Conservation (phyloP, 2,113 vertebrate species). For the Proterorhinus semilunaris region DNA sequence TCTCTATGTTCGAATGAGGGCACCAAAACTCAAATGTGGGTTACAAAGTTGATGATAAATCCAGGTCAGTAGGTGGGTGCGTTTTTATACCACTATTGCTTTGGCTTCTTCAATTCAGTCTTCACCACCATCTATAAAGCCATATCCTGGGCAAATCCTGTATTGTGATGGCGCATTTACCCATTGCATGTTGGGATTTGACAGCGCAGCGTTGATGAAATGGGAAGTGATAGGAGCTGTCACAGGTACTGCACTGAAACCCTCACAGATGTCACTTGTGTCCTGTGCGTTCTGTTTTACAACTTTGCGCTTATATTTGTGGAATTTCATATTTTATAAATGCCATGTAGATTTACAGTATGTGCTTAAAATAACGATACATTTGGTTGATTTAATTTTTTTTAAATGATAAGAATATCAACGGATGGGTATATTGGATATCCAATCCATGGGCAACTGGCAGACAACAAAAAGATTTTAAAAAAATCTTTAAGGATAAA, state of each 20-base stretch:
- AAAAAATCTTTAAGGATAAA: too few relatives aligned
- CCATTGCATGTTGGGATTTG: constrained; percentile 48
- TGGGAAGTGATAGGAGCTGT: constrained; percentile 61
- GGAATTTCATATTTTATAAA: constrained; percentile 9
- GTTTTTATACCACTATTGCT: constrained; percentile 14
- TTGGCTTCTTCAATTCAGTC: constrained; percentile 4
- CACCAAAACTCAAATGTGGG: constrained; percentile 45
- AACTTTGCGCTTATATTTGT: constrained; percentile 8
- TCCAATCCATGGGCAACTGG: not conserved
- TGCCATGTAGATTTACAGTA: not conserved
- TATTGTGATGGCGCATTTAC: constrained; percentile 41
- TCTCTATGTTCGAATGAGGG: not conserved
- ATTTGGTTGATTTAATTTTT: not conserved
- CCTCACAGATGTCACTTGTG: constrained; percentile 31
- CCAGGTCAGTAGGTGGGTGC: constrained; percentile 36
- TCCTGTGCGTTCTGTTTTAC: constrained; percentile 30
- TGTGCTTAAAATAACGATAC: constrained; percentile 16
- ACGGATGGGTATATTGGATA: not conserved
- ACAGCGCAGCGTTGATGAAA: constrained; percentile 57
- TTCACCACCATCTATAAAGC: not conserved
- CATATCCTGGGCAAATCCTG: constrained; percentile 10
- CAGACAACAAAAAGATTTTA: too few relatives aligned
- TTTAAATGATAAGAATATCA: not conserved
- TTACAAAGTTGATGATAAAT: constrained; percentile 53
- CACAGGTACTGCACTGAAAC: constrained; percentile 50